A percentile compares a stretch with the other conserved stretches of the same genome.
phyloP scores from a whole-genome alignment of 2,797 vertebrate genomes.

The Poeciliopsis infans region DNA sequence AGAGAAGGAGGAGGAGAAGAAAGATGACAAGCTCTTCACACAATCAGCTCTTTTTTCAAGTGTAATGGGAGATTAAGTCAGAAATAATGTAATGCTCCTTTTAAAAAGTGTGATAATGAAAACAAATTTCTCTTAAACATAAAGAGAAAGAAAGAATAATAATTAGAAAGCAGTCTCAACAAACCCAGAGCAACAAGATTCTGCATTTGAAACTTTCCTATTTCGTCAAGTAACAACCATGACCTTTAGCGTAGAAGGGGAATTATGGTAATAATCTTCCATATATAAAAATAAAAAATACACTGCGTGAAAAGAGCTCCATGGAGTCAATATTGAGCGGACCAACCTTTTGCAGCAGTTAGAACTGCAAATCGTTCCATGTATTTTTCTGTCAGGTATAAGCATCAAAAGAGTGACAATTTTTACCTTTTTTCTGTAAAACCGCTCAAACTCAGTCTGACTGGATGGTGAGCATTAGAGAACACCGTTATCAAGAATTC shows the following conservation, averaged over 20 bases:
- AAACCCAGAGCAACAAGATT: slow-evolving; percentile 1
- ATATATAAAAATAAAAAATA: not conserved
- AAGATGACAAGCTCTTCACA: slow-evolving; percentile 78
- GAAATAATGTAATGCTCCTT: slow-evolving; percentile 87
- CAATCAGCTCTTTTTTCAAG: slow-evolving; percentile 81
- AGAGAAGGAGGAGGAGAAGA: slow-evolving; percentile 64
- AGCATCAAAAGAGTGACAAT: not conserved
- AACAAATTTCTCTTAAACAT: slow-evolving; percentile 40
- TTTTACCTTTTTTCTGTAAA: not conserved
- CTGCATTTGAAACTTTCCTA: not conserved
- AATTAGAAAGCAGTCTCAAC: slow-evolving; percentile 25
- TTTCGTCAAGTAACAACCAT: not conserved
- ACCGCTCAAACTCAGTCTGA: not conserved
- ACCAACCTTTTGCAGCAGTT: not conserved
- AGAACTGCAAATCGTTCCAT: not conserved
- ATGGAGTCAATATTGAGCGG: not conserved
- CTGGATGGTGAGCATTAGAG: not conserved
- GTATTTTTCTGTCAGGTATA: too few relatives aligned
- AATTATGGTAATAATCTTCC: not conserved
- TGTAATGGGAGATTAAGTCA: slow-evolving; percentile 80
- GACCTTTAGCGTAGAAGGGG: not conserved
- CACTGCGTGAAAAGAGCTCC: not conserved
- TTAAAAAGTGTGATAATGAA: slow-evolving; percentile 52
- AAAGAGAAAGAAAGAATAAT: slow-evolving; percentile 14
- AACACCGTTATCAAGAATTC: not conserved